Evolutionary conservation across 2,113 vertebrate species (phyloP).

Genomic region (Phalacrocorax brasilianus): DNA sequence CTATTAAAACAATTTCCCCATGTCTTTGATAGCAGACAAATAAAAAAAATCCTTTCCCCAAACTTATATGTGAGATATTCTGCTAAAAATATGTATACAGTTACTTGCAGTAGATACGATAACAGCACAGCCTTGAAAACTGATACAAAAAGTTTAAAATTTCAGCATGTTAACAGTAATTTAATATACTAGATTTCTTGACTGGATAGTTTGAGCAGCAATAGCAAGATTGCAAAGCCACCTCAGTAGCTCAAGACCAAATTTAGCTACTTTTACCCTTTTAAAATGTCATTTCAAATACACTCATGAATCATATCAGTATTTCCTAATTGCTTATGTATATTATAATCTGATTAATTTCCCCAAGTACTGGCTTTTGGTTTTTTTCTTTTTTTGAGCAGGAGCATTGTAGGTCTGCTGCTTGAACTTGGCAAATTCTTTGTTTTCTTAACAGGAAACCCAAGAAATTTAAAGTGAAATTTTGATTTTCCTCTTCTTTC

Average conservation of each 20-base stretch:
- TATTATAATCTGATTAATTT: conserved; percentile 52
- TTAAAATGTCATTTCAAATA: conserved; percentile 64
- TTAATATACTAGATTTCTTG: conserved; percentile 50
- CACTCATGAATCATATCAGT: conserved; percentile 44
- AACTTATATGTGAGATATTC: conserved; percentile 50
- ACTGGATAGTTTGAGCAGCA: conserved; percentile 56
- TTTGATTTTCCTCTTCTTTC: conserved; percentile 22
- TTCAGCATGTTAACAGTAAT: conserved; percentile 46
- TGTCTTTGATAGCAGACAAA: conserved; percentile 50
- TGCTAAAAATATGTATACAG: conserved; percentile 53
- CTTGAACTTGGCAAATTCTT: conserved; percentile 26
- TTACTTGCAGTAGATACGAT: conserved; percentile 54
- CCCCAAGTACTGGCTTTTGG: conserved; percentile 44
- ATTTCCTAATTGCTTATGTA: conserved; percentile 55
- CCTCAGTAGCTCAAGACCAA: conserved; percentile 43
- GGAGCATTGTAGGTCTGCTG: background rate
- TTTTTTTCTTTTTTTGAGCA: background rate
- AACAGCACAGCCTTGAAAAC: conserved; percentile 51
- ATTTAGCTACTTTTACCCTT: conserved; percentile 60
- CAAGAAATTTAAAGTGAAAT: conserved; percentile 17
- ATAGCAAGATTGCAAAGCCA: conserved; percentile 45
- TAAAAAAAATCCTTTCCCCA: conserved; percentile 52
- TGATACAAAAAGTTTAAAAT: conserved; percentile 49
- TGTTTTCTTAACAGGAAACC: conserved; percentile 30
- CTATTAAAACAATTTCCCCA: conserved; percentile 43